Evolutionary conservation across 2,113 vertebrate genomes (phyloP).

Genomic region (Origma solitaria): DNA sequence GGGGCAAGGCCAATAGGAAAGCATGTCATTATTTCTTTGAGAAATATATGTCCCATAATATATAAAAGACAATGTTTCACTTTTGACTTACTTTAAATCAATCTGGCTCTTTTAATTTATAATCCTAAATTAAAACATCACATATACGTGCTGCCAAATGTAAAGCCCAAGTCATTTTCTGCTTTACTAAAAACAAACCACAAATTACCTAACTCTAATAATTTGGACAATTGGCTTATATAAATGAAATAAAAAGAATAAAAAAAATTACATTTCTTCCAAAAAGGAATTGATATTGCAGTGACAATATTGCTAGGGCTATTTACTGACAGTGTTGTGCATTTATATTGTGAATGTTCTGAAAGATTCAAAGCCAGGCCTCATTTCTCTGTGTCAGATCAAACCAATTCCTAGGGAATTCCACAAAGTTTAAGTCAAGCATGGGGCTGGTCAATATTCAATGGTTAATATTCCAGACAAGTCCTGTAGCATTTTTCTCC

Average conservation of each 20-base stretch:
- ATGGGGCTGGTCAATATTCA: background rate
- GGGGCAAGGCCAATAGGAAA: background rate
- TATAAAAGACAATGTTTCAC: background rate
- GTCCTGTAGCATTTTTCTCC: background rate
- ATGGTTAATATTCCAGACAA: background rate
- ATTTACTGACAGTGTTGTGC: background rate
- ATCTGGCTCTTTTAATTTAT: background rate
- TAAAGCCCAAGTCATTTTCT: background rate
- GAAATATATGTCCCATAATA: background rate
- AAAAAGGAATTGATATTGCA: background rate
- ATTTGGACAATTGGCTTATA: background rate
- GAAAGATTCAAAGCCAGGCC: background rate
- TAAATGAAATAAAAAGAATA: background rate
- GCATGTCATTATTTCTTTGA: background rate
- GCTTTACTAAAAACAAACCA: background rate
- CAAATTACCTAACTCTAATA: background rate
- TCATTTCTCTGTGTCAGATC: background rate
- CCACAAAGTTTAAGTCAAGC: background rate
- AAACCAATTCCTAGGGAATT: background rate
- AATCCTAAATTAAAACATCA: background rate
- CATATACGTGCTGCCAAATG: background rate
- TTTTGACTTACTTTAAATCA: background rate
- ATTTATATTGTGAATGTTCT: background rate
- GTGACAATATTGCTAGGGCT: background rate
- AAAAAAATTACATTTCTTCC: background rate